These are phyloP conservation scores for Azemiops feae DNA, from an alignment of 2,113 vertebrate species.

Conservation along the genomic window DNA sequence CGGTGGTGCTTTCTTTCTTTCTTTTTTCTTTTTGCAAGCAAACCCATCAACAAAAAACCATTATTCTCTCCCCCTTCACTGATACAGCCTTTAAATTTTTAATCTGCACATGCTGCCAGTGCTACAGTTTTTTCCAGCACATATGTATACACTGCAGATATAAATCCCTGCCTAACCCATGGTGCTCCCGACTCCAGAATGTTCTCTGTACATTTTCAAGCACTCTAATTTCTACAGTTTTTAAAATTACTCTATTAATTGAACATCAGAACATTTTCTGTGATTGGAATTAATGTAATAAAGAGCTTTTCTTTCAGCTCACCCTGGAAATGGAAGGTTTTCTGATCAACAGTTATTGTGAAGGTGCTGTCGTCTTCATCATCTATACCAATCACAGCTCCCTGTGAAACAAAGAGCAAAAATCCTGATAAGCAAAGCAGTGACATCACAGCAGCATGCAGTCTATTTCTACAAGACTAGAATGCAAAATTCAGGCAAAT, in stretches of 20 bases:
- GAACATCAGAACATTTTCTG: constrained; percentile 37
- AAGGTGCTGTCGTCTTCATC: constrained; percentile 99
- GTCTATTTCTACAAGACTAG: constrained; percentile 71
- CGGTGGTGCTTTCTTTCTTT: constrained; percentile 34
- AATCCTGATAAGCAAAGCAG: constrained; percentile 81
- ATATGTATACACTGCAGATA: constrained; percentile 71
- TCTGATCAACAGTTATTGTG: constrained; percentile 99
- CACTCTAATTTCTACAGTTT: constrained; percentile 65
- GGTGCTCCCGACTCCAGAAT: constrained; percentile 70
- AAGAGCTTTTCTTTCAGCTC: constrained; percentile 74
- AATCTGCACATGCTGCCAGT: constrained; percentile 69
- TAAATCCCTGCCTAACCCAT: constrained; percentile 74
- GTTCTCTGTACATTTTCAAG: constrained; percentile 67
- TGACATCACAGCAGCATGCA: constrained; percentile 88
- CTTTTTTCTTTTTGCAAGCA: constrained; percentile 53
- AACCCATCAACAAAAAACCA: constrained; percentile 68
- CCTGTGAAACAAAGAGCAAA: constrained; percentile 89
- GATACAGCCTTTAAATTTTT: constrained; percentile 75
- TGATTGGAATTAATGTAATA: constrained; percentile 63
- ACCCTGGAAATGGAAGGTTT: constrained; percentile 99
- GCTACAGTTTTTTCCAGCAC: constrained; percentile 69
- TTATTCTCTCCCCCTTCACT: constrained; percentile 65
- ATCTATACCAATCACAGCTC: constrained; percentile 99
- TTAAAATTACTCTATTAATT: constrained; percentile 64
- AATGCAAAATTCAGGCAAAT: constrained; percentile 63